Evolutionary conservation across 92 coral and sea anemone species (phyloP).

Genomic region (Umimayanthus chanpuru): DNA sequence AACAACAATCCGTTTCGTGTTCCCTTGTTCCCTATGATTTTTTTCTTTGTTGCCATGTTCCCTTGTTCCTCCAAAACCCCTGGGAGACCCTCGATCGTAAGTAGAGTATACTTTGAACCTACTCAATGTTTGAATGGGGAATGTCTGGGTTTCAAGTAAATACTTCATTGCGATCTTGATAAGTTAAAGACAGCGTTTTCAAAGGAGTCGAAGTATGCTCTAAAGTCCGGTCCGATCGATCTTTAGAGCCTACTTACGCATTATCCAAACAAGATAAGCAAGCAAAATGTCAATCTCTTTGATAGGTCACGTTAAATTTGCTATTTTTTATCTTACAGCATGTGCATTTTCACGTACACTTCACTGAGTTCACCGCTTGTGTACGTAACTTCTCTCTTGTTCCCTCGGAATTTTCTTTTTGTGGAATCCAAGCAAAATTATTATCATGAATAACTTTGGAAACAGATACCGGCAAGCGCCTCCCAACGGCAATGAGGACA

Average conservation of each 20-base stretch:
- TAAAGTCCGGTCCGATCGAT: background rate
- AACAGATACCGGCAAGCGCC: background rate
- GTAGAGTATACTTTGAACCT: too few relatives aligned
- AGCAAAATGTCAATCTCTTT: background rate
- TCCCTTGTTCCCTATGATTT: too few relatives aligned
- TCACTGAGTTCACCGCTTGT: background rate
- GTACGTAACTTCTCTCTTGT: background rate
- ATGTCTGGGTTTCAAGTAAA: background rate
- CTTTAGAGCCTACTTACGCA: conserved; percentile 2
- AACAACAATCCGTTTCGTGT: too few relatives aligned
- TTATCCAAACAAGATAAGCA: background rate
- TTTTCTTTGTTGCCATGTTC: too few relatives aligned
- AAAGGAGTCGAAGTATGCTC: too few relatives aligned
- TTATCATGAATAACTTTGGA: background rate
- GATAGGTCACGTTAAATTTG: background rate
- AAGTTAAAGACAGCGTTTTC: background rate
- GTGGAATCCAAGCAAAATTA: background rate
- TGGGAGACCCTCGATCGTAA: too few relatives aligned
- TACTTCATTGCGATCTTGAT: conserved; percentile 8
- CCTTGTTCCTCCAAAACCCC: too few relatives aligned
- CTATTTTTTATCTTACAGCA: background rate
- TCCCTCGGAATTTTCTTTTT: background rate
- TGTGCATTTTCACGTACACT: background rate
- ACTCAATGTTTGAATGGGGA: too few relatives aligned
- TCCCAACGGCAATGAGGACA: background rate